These are phyloP conservation scores for Oligia latruncula DNA, from an alignment of 2,888 invertebrate genomes.

Conservation along the genomic window DNA sequence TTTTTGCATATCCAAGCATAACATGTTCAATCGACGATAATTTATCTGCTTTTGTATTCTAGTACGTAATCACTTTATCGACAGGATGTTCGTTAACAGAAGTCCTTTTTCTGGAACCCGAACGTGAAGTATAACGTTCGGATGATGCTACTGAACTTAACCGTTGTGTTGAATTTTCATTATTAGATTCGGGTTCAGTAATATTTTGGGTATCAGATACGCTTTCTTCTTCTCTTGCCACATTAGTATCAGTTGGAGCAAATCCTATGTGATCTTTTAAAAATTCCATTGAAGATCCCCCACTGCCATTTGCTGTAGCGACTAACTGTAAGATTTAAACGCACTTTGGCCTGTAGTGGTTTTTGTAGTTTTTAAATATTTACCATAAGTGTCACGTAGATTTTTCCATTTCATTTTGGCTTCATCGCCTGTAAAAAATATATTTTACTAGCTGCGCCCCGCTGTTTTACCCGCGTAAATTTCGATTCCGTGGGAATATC, in stretches of 20 bases:
- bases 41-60: conserved; percentile 31
- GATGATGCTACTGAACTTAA: background rate
- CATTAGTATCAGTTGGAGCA: conserved; percentile 7
- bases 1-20: conserved; percentile 31
- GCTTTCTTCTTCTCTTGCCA: no score
- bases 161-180: conserved; percentile 24
- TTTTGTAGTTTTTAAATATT: conserved; percentile 20
- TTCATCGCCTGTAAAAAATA: conserved; percentile 10
- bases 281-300: background rate
- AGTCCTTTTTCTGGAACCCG: conserved; percentile 25
- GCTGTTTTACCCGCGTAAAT: no score
- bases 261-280: background rate
- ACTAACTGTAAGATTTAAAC: background rate
- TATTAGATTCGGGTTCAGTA: conserved; percentile 25
- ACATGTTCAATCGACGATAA: conserved; percentile 31
- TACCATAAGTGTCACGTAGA: conserved; percentile 17
- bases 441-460: no score
- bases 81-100: conserved; percentile 22
- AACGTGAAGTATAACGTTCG: background rate
- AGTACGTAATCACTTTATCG: conserved; percentile 33
- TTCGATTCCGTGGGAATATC: no score
- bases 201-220: conserved; percentile 18
- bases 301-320: background rate
- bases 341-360: conserved; percentile 11
- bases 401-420: conserved; percentile 21